Conservation (phyloP, 2,797 vertebrate genomes). For the Bovichtus diacanthus region DNA sequence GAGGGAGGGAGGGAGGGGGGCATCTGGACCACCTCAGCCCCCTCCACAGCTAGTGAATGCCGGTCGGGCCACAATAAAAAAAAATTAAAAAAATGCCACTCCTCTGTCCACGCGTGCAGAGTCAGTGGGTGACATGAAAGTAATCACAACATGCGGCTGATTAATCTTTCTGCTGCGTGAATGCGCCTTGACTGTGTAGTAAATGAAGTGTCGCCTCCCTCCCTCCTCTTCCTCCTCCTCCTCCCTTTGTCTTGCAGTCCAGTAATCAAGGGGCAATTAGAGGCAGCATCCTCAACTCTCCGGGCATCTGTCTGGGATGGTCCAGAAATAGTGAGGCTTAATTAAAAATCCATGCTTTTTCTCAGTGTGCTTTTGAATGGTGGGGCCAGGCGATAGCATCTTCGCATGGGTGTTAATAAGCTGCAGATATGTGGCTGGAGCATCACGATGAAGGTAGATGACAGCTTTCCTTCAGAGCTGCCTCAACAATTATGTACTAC, state of each 20-base stretch:
- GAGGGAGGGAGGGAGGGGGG: background rate
- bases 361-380: background rate
- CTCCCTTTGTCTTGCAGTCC: conserved; percentile 57
- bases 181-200: conserved; percentile 35
- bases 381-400: background rate
- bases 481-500: background rate
- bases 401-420: background rate
- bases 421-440: background rate
- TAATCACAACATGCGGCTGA: conserved; percentile 49
- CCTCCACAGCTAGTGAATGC: background rate
- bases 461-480: background rate
- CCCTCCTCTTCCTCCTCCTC: background rate
- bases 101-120: conserved; percentile 28
- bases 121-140: conserved; percentile 17
- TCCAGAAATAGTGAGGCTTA: conserved; percentile 3
- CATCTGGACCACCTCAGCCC: conserved; percentile 14
- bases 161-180: conserved; percentile 52
- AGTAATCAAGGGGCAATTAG: conserved; percentile 59
- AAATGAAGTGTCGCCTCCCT: conserved; percentile 21
- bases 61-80: conserved; percentile 20
- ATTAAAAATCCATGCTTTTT: background rate
- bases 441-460: background rate
- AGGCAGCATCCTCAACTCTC: conserved; percentile 31
- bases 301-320: conserved; percentile 20
- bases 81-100: conserved; percentile 33